Percentiles rank a stretch among this genome's conserved stretches.
Conservation (phyloP, 2,888 invertebrate species). For the Mesorhabditis sp. region DNA sequence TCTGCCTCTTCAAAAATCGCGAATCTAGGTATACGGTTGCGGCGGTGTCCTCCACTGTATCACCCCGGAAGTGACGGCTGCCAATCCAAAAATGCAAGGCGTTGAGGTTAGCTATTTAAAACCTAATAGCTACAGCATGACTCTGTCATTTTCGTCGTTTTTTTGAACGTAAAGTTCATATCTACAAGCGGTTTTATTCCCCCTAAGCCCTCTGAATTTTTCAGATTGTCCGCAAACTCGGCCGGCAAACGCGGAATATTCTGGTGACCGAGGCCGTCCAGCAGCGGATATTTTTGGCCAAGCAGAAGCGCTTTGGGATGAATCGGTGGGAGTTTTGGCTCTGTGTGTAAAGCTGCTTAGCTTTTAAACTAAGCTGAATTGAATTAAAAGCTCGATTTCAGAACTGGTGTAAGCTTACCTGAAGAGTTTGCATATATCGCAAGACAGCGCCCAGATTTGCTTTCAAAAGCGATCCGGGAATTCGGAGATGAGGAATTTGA, state of each 20-base stretch:
- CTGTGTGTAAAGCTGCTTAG: too few relatives aligned
- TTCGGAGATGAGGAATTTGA: constrained; percentile 16
- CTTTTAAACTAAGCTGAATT: background rate
- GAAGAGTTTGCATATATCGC: constrained; percentile 35
- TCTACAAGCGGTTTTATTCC: background rate
- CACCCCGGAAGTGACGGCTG: constrained; percentile 24
- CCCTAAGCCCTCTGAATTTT: background rate
- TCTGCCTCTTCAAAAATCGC: background rate
- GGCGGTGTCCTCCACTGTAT: constrained; percentile 35
- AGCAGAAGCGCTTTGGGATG: background rate
- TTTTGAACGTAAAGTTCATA: background rate
- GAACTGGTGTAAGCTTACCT: constrained; percentile 33
- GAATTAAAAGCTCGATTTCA: background rate
- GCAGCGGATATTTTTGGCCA: constrained; percentile 12
- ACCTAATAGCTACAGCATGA: too few relatives aligned
- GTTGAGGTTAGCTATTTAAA: constrained; percentile 17
- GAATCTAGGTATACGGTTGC: constrained; percentile 32
- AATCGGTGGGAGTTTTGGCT: background rate
- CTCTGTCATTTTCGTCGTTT: background rate
- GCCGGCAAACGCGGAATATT: constrained; percentile 35
- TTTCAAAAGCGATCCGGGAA: constrained; percentile 32
- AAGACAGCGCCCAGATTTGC: constrained; percentile 34
- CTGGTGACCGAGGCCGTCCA: constrained; percentile 33
- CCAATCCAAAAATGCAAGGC: constrained; percentile 24
- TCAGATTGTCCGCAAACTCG: constrained; percentile 22